Evolutionary conservation across 2,113 vertebrate genomes (phyloP).

Genomic region (Odontophorus gujanensis): DNA sequence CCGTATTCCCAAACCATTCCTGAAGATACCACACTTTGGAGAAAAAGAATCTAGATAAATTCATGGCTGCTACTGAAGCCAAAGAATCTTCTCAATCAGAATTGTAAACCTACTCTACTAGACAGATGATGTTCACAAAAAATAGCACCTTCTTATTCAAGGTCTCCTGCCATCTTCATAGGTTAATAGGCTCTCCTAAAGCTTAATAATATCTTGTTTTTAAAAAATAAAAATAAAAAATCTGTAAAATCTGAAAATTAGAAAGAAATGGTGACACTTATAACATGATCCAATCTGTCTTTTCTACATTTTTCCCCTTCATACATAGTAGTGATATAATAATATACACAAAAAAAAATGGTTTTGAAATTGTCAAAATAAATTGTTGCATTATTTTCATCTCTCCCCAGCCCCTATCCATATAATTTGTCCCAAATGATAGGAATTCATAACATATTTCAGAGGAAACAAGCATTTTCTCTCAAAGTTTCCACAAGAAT

Average conservation of each 20-base stretch:
- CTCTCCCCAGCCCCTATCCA: rapidly evolving
- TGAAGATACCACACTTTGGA: not conserved
- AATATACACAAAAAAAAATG: not conserved
- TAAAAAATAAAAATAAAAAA: not conserved
- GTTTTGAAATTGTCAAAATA: not conserved
- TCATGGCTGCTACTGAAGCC: not conserved
- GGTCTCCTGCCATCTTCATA: not conserved
- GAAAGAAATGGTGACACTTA: not conserved
- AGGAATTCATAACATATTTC: not conserved
- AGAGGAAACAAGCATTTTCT: not conserved
- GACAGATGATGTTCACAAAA: not conserved
- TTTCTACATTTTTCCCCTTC: not conserved
- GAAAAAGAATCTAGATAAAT: not conserved
- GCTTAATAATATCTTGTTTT: not conserved
- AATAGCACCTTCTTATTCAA: not conserved
- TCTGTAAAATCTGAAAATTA: not conserved
- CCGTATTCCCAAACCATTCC: not conserved
- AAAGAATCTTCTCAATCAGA: not conserved
- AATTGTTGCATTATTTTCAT: not conserved
- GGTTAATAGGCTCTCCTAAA: not conserved
- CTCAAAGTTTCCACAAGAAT: slow-evolving; percentile 7
- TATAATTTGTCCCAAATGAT: not conserved
- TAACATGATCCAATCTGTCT: not conserved
- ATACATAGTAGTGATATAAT: not conserved
- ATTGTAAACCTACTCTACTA: not conserved